Evolutionary conservation across 2,113 vertebrate genomes (phyloP), one percentile per base, ranked within the genome.

Genomic region (Ptilonorhynchus violaceus): DNA sequence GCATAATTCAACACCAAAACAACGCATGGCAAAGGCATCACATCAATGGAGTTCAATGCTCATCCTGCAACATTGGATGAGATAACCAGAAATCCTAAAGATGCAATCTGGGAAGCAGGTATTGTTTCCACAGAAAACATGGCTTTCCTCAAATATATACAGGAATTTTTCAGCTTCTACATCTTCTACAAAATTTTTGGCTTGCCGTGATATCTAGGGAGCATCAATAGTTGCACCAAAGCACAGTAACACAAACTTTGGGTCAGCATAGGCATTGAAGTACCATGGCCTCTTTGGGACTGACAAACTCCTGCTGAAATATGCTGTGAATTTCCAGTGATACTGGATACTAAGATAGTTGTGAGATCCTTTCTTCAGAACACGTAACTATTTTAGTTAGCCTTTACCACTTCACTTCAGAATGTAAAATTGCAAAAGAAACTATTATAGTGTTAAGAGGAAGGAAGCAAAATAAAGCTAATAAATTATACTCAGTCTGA

Each of bases 271-370:
- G 24, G 44, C 13, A 23, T 58, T 64, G 27, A 27, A 62, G 10
- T 47, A 20, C 27, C 6, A 6, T 4, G 15, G 41, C 21, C 6
- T 44, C n/a, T 77, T 60, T 0, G 0, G 23, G 37, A 41, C 33
- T 93, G 59, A 41, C 14, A 84, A 59, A 15, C 11, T 66, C 19
- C 41, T 69, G 41, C 31, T 69, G 63, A 77, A 93, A 59, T 9
- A 56, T 75, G 63, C 9, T 2, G 1, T 60, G 69, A 49, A 62
- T 92, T 31, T 86, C 6, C 5, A 23, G 19, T 42, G 31, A 80
- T n/a, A 44, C 8, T 28, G 92, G 49, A 44, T 60, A 73, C 35
- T 30, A 30, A 84, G 37, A 53, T 6, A 52, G 47, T 64, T 86
- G 63, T 1, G 10, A 84, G 23, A 50, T 63, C 7, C 14, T 52